phyloP scores from a whole-genome alignment of 2,888 invertebrate genomes.

The Scaptomyza parva region DNA sequence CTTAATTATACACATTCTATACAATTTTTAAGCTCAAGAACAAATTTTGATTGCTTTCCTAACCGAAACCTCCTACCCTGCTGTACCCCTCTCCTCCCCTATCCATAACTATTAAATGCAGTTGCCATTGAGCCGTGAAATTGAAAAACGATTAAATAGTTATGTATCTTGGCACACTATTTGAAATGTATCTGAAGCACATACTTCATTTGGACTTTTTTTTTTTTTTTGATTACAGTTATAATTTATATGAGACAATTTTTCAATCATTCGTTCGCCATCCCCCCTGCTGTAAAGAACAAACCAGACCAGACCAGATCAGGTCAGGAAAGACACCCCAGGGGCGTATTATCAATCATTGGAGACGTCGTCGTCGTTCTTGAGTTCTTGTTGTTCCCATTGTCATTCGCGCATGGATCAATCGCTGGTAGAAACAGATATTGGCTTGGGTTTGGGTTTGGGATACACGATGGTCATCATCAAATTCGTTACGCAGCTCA shows the following conservation, averaged over 20 bases:
- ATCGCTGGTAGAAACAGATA: conserved; percentile 21
- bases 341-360: conserved; percentile 70
- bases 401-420: conserved; percentile 40
- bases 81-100: no score
- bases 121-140: conserved; percentile 49
- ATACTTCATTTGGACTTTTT: conserved; percentile 43
- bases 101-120: background rate
- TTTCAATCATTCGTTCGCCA: conserved; percentile 59
- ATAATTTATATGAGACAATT: conserved; percentile 78
- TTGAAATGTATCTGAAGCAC: conserved; percentile 14
- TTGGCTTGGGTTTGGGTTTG: background rate
- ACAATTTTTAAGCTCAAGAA: no score
- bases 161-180: conserved; percentile 14
- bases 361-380: conserved; percentile 21
- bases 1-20: no score
- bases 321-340: conserved; percentile 43
- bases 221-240: no score
- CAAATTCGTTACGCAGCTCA: conserved; percentile 76
- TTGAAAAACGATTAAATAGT: conserved; percentile 69
- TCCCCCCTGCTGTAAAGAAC: conserved; percentile 46
- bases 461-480: no score
- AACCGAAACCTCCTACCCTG: background rate
- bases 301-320: no score
- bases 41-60: no score
- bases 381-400: conserved; percentile 17